Evolutionary conservation across 2,888 invertebrate species (phyloP), one percentile per base, ranked within the genome.

Genomic region (Diaphora mendica): DNA sequence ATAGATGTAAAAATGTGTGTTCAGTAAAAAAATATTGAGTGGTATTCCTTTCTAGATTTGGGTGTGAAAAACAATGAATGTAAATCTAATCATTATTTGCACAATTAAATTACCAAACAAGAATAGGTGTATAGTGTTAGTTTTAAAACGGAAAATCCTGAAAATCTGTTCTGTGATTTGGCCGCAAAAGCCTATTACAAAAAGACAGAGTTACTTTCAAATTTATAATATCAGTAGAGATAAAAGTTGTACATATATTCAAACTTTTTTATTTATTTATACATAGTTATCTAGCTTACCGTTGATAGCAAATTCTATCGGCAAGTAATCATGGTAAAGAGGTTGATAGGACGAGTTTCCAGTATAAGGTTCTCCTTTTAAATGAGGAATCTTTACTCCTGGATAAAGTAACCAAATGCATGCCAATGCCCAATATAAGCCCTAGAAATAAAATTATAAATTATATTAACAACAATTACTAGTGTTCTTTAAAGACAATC

Each of bases 301-400:
- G 87, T 98, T 97, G 77, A 97, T 96, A 71, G 97, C 96, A 87
- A 97, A 97, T 90, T 98, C 98, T 51, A 97, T 96, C 3, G 98
- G 97, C 83, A 98, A 94, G 89, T 98, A 97, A 85, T 97, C 96
- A 70, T 97, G 97, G 89, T 98, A 98, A 44, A 97, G 88, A 51
- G 97, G 97, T 17, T 94, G 94, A 86, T 97, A 97, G 0, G 97
- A 96, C 55, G 96, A 96, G 86, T 97, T 97, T 62, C 97, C 96
- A 55, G 89, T 92, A 86, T 96, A 96, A 4, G 95, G 86, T 90
- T 97, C 97, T 72, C 97, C 97, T 89, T 97, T 97, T 70, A 97
- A 93, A 85, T 97, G 97, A 0, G 97, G 97, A 87, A 97, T 96
- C 91, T 97, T 97, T 5, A 96, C 96, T 70, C 96, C 97, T 35